Percentiles rank a stretch among this genome's conserved stretches.
Conservation (phyloP, 53 echinoderm and acorn worm genomes). For the Henricia sp. region DNA sequence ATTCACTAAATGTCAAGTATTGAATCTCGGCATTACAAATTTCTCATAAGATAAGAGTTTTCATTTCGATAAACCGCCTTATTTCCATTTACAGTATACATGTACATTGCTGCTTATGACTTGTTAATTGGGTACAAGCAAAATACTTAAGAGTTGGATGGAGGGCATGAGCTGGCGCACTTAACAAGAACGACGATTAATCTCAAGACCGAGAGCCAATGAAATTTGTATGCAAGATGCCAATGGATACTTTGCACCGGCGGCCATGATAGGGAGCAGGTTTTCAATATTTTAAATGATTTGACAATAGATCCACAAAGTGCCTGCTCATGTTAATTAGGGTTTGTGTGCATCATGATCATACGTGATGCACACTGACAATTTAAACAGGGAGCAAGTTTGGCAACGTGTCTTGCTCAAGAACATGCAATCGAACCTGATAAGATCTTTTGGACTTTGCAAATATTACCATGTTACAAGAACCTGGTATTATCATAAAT, state of each 20-base stretch:
- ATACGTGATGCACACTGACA: not conserved
- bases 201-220: not conserved
- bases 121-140: not conserved
- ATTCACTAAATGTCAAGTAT: not conserved
- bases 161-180: not conserved
- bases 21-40: slow-evolving; percentile 16
- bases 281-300: not conserved
- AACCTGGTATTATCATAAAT: no score
- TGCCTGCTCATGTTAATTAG: not conserved
- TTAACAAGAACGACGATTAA: slow-evolving; percentile 26
- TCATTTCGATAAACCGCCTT: not conserved
- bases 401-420: not conserved
- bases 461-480: no score
- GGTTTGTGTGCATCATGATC: not conserved
- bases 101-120: not conserved
- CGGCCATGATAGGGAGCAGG: not conserved
- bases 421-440: not conserved
- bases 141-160: not conserved
- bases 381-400: not conserved
- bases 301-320: not conserved
- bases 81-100: not conserved
- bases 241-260: no score
- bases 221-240: not conserved
- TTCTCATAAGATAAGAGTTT: slow-evolving; percentile 1
- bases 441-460: not conserved